These are phyloP conservation scores for Cryptocephalus moraei DNA, from an alignment of 2,888 invertebrate genomes.

Conservation along the genomic window DNA sequence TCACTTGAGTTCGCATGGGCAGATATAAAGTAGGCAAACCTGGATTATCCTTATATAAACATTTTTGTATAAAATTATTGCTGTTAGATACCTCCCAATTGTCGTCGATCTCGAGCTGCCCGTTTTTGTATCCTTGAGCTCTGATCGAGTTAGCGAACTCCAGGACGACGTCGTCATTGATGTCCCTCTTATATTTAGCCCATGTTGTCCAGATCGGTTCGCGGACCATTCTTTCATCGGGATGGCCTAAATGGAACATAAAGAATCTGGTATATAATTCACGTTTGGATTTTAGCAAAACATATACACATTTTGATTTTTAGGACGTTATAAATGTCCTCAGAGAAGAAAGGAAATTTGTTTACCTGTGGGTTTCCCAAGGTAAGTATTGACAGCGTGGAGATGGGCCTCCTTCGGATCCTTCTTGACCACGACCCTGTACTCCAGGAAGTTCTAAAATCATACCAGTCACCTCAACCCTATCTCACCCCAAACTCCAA, in stretches of 20 bases:
- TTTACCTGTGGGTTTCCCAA: slow-evolving; percentile 49
- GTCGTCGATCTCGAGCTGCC: slow-evolving; percentile 81
- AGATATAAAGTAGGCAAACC: too few species aligned
- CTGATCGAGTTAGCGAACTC: slow-evolving; percentile 59
- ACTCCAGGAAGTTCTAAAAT: slow-evolving; percentile 35
- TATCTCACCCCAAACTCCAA: too few species aligned
- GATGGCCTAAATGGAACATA: slow-evolving; percentile 31
- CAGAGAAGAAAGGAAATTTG: too few species aligned
- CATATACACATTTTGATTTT: slow-evolving; percentile 22
- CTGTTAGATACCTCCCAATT: slow-evolving; percentile 55
- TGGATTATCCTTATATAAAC: too few species aligned
- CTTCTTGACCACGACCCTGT: slow-evolving; percentile 50
- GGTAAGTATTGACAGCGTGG: slow-evolving; percentile 48
- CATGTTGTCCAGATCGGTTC: slow-evolving; percentile 86
- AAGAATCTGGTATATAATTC: neutral
- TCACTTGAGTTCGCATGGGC: too few species aligned
- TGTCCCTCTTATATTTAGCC: slow-evolving; percentile 60
- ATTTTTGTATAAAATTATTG: neutral
- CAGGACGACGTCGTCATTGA: slow-evolving; percentile 52
- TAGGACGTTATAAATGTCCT: too few species aligned
- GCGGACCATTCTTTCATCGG: slow-evolving; percentile 59
- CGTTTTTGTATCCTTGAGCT: slow-evolving; percentile 53
- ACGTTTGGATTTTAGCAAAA: neutral
- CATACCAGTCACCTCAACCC: too few species aligned
- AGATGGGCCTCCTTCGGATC: slow-evolving; percentile 54